phyloP scores from a whole-genome alignment of 2,797 vertebrate species.

The Mormyrus proboscirostris region DNA sequence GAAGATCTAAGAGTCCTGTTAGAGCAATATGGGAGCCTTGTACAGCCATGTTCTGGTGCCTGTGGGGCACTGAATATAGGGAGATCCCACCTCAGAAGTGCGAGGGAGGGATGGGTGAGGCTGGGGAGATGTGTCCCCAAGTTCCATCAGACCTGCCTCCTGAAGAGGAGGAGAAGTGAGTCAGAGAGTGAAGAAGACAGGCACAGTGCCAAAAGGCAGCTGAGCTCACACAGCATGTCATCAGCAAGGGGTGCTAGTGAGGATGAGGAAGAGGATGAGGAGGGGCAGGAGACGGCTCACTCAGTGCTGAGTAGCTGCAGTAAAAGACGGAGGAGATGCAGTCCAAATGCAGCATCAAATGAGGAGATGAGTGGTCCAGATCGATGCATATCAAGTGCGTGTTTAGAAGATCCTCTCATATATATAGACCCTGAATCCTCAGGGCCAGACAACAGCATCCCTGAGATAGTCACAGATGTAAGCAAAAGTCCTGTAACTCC shows the following conservation, averaged over 20 bases:
- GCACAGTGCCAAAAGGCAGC: slow-evolving; percentile 46
- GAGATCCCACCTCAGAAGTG: slow-evolving; percentile 36
- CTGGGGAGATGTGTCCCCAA: slow-evolving; percentile 36
- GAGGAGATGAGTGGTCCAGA: neutral
- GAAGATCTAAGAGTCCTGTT: slow-evolving; percentile 24
- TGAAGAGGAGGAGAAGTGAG: slow-evolving; percentile 61
- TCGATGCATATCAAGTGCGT: neutral
- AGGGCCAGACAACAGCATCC: neutral
- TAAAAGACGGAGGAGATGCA: slow-evolving; percentile 48
- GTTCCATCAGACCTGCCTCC: slow-evolving; percentile 41
- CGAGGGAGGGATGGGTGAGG: slow-evolving; percentile 41
- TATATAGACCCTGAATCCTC: neutral
- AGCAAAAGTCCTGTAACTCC: slow-evolving; percentile 20
- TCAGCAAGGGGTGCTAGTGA: slow-evolving; percentile 47
- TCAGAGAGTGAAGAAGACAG: slow-evolving; percentile 49
- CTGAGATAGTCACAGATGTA: slow-evolving; percentile 22
- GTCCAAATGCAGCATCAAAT: neutral
- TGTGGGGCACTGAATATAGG: slow-evolving; percentile 34
- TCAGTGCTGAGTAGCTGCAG: slow-evolving; percentile 48
- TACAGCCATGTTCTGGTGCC: slow-evolving; percentile 32
- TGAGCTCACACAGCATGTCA: slow-evolving; percentile 46
- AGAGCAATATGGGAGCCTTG: slow-evolving; percentile 26
- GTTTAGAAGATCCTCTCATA: neutral
- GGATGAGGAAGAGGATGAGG: slow-evolving; percentile 24
- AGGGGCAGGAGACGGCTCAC: slow-evolving; percentile 20